Evolutionary conservation across 2,888 invertebrate genomes (phyloP).

Genomic region (Andrena chrysosceles): DNA sequence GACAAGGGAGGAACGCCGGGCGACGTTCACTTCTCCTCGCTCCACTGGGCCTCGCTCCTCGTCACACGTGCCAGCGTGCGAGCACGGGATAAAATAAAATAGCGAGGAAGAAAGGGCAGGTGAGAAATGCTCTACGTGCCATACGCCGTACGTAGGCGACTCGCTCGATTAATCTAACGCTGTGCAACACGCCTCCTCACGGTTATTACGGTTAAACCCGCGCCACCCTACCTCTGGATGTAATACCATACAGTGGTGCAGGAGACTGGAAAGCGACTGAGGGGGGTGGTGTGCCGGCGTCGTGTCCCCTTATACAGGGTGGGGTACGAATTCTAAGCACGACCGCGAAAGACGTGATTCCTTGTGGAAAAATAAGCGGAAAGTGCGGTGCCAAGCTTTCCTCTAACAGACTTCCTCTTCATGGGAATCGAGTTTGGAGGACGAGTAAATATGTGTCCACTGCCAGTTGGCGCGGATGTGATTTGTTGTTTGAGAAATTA

Average conservation of each 20-base stretch:
- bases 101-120: constrained; percentile 41
- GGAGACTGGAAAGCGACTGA: constrained; percentile 49
- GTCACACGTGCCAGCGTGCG: constrained; percentile 29
- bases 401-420: no score
- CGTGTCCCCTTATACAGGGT: constrained; percentile 5
- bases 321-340: not conserved
- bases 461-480: no score
- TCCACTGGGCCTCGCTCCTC: constrained; percentile 4
- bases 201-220: constrained; percentile 56
- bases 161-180: constrained; percentile 61
- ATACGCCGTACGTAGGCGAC: constrained; percentile 59
- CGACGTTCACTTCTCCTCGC: constrained; percentile 22
- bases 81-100: not conserved
- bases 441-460: no score
- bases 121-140: constrained; percentile 63
- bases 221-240: constrained; percentile 41
- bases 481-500: no score
- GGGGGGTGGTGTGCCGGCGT: constrained; percentile 13
- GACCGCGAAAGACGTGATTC: not conserved
- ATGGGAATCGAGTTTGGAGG: no score
- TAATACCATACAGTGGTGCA: constrained; percentile 50
- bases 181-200: constrained; percentile 41
- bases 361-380: no score
- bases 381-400: no score
- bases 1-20: constrained; percentile 3